phyloP scores from a whole-genome alignment of 1,140 invertebrate genomes.

The Sycobia sp. region DNA sequence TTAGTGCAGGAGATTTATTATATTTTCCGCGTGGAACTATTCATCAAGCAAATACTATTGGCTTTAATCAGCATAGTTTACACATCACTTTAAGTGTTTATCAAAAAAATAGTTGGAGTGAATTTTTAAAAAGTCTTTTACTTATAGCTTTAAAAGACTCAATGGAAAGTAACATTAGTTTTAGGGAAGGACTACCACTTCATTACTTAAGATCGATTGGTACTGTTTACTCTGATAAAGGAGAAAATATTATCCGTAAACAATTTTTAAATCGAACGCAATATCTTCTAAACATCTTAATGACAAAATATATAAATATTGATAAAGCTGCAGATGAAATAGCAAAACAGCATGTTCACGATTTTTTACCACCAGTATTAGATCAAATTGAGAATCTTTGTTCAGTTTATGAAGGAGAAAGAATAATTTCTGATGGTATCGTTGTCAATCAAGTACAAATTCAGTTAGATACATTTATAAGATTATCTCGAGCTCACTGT shows the following conservation, averaged over 20 bases:
- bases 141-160: constrained; percentile 78
- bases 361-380: constrained; percentile 84
- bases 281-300: constrained; percentile 68
- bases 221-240: constrained; percentile 64
- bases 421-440: constrained; percentile 68
- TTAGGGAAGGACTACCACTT: constrained; percentile 81
- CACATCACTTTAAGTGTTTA: constrained; percentile 93
- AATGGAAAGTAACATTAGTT: constrained; percentile 71
- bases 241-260: constrained; percentile 57
- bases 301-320: constrained; percentile 69
- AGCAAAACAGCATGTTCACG: constrained; percentile 81
- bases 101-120: constrained; percentile 88
- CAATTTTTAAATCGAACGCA: constrained; percentile 67
- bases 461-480: constrained; percentile 70
- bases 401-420: constrained; percentile 72
- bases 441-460: constrained; percentile 71
- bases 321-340: constrained; percentile 86
- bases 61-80: constrained; percentile 77
- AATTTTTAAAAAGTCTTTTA: constrained; percentile 83
- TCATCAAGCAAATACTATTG: constrained; percentile 84
- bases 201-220: constrained; percentile 80
- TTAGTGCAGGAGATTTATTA: constrained; percentile 88
- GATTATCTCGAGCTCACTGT: constrained; percentile 73
- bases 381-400: constrained; percentile 68
- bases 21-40: constrained; percentile 93